These are phyloP conservation scores for Athalia circularis DNA, from an alignment of 2,888 invertebrate genomes.

Conservation along the genomic window DNA sequence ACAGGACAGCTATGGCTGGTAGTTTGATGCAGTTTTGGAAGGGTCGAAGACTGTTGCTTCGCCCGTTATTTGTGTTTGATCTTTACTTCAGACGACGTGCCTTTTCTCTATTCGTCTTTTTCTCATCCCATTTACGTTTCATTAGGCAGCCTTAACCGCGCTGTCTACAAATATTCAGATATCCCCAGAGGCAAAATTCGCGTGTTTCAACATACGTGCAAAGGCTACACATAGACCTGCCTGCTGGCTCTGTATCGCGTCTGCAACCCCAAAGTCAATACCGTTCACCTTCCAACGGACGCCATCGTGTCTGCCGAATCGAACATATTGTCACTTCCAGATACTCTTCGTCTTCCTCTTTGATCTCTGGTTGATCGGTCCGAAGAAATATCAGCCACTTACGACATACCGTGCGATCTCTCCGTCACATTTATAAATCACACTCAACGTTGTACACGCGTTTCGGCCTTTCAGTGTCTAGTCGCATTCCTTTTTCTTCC, in stretches of 20 bases:
- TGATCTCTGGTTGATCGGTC: constrained; percentile 17
- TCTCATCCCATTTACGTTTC: constrained; percentile 38
- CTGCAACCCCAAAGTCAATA: constrained; percentile 25
- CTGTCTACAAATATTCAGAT: constrained; percentile 37
- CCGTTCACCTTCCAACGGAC: constrained; percentile 8
- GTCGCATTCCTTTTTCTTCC: no score
- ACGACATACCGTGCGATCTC: no score
- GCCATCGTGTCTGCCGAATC: not conserved
- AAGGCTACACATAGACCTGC: not conserved
- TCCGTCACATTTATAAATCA: no score
- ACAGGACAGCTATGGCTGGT: no score
- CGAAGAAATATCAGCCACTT: constrained; percentile 18
- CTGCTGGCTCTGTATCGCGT: not conserved
- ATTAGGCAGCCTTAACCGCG: constrained; percentile 30
- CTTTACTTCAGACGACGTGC: constrained; percentile 16
- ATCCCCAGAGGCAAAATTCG: constrained; percentile 2
- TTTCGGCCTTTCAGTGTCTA: no score
- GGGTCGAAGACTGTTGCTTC: constrained; percentile 37
- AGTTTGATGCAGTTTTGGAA: not conserved
- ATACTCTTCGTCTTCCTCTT: not conserved
- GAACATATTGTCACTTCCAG: not conserved
- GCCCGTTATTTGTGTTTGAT: constrained; percentile 29
- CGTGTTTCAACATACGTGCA: constrained; percentile 1
- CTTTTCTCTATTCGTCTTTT: constrained; percentile 1
- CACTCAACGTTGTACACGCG: no score